Evolutionary conservation across 2,797 vertebrate genomes (phyloP).

Genomic region (Ceryle rudis): DNA sequence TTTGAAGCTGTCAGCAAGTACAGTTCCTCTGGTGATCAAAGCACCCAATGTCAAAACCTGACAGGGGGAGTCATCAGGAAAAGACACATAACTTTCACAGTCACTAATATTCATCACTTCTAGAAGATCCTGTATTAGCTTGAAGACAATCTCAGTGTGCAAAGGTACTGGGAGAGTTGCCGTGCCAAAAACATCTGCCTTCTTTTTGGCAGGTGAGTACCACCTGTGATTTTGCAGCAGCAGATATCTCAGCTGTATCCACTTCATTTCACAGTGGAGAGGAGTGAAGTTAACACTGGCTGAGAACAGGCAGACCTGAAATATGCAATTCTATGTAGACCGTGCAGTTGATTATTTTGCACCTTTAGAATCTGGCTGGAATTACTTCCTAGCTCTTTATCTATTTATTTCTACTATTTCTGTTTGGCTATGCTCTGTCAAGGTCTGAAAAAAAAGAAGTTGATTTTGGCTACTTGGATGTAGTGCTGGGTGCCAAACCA

Average conservation of each 20-base stretch:
- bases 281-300: background rate
- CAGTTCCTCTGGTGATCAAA: background rate
- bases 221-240: background rate
- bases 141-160: background rate
- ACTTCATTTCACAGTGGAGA: background rate
- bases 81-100: background rate
- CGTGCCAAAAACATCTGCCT: background rate
- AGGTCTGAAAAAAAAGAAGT: background rate
- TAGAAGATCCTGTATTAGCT: background rate
- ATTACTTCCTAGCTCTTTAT: background rate
- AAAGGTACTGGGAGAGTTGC: background rate
- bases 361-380: background rate
- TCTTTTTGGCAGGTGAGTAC: background rate
- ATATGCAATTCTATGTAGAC: background rate
- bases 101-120: background rate
- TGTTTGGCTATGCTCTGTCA: background rate
- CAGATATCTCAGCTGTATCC: background rate
- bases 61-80: background rate
- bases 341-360: background rate
- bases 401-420: background rate
- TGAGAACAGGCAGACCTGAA: background rate
- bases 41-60: background rate
- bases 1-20: background rate
- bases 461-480: background rate
- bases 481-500: background rate